Base-by-base conservation (phyloP, 2,888 invertebrate genomes). In the Drosophila mettleri region DNA sequence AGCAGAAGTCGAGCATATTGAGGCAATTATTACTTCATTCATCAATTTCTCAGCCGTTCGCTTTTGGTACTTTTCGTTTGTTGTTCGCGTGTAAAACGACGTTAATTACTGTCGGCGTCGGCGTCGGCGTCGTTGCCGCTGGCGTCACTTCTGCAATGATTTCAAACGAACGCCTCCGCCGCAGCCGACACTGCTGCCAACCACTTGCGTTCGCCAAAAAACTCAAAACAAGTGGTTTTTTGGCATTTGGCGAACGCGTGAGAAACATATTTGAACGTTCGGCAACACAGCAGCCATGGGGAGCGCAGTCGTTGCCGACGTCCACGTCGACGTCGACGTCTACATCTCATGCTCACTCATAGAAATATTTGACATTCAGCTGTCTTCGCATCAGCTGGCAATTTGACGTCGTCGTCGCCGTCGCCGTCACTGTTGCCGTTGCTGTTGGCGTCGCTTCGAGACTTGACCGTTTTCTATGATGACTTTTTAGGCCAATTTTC, bases 1-100 rank as follows among this genome's bases (percentile, higher is more conserved):
- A 66, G 51, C 80, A 60, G 41, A 81, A 74, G 41, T 69, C 43
- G 16, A 53, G 29, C 65, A 64, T 74, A 61, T 69, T 69, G 55
- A 53, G 52, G 54, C 72, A 67, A 71, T 69, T 69, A 75, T 84
- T 78, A 77, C 69, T 83, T 76, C 78, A 86, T 86, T 86, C 75
- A 84, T 86, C 78, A 83, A 74, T 71, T 69, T 65, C 64, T 58
- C 12, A 34, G 52, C 55, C 48, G 24, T 62, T 66, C 57, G 49
- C 52, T 63, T 70, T 66, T 66, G 33, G 43, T 41, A 58, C 18
- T 59, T 69, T 74, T 66, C 41, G 38, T 45, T 66, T 39, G 48
- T 33, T 16, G 38, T 33, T 61, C 38, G 58, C 58, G 55, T 58
- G 61, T 68, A 64, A 67, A 74, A 62, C 54, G 43, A 57, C 46